A percentile compares a stretch with the other conserved stretches of the same genome.
These are phyloP conservation scores for Carduelis carduelis DNA, from an alignment of 2,797 vertebrate species.

Conservation along the genomic window DNA sequence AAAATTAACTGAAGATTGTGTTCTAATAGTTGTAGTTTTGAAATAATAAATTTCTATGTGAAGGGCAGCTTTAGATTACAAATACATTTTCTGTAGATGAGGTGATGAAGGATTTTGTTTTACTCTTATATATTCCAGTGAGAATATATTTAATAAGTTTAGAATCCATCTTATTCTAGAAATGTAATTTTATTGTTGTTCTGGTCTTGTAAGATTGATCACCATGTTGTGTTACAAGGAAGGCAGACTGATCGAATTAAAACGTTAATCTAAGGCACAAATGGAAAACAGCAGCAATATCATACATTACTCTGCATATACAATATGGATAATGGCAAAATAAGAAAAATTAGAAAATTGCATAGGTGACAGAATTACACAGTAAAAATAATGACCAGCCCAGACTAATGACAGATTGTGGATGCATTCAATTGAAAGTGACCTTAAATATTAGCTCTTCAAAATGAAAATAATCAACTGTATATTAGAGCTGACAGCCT, in stretches of 20 bases:
- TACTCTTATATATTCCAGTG: background rate
- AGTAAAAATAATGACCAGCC: constrained; percentile 31
- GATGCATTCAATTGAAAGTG: constrained; percentile 26
- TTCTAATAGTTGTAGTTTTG: background rate
- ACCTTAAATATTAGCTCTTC: constrained; percentile 37
- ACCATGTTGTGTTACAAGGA: background rate
- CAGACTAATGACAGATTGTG: constrained; percentile 1
- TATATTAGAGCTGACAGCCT: constrained; percentile 3
- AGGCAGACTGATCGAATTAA: constrained; percentile 53
- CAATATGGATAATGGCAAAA: constrained; percentile 13
- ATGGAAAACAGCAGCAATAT: constrained; percentile 34
- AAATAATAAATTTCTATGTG: background rate
- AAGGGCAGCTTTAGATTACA: background rate
- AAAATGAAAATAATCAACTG: constrained; percentile 45
- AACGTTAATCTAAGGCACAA: constrained; percentile 40
- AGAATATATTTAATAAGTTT: background rate
- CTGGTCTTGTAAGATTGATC: constrained; percentile 40
- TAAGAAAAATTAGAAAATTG: constrained; percentile 42
- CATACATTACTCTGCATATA: constrained; percentile 16
- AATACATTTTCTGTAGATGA: background rate
- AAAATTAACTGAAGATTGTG: background rate
- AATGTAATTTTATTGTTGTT: constrained; percentile 51
- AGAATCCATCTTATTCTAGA: constrained; percentile 37
- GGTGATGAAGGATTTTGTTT: constrained; percentile 9
- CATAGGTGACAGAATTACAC: constrained; percentile 2